These are phyloP conservation scores for Meteorus colon DNA, from an alignment of 2,888 invertebrate species.

Conservation along the genomic window DNA sequence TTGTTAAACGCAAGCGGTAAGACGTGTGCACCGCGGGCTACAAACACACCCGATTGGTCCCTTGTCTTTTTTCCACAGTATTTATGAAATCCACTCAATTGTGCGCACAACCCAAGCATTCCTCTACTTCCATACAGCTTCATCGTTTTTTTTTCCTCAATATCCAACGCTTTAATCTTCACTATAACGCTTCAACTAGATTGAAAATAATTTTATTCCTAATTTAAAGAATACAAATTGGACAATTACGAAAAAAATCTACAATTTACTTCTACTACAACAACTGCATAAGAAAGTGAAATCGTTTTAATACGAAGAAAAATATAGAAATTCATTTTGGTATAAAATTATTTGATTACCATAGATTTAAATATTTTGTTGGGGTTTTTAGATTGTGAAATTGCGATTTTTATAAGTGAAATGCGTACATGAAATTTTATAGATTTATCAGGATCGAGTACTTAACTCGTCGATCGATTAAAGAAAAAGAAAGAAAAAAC, in stretches of 20 bases:
- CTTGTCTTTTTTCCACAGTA: constrained; percentile 55
- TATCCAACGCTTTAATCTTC: constrained; percentile 62
- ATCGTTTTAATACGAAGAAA: background rate
- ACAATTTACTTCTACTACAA: background rate
- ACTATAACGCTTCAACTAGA: constrained; percentile 49
- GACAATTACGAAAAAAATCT: background rate
- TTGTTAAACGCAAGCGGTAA: constrained; percentile 67
- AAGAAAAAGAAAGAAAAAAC: background rate
- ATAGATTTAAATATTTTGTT: constrained; percentile 28
- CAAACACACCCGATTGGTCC: constrained; percentile 56
- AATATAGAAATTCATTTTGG: background rate
- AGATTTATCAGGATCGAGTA: constrained; percentile 42
- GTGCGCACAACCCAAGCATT: constrained; percentile 50
- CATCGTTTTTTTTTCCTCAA: constrained; percentile 37
- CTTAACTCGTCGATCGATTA: constrained; percentile 35
- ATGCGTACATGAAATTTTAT: constrained; percentile 15
- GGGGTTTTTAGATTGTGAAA: constrained; percentile 19
- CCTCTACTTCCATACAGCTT: constrained; percentile 42
- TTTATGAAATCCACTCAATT: constrained; percentile 64
- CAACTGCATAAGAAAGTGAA: background rate
- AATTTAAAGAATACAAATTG: background rate
- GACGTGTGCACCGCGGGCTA: constrained; percentile 65
- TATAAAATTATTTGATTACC: background rate
- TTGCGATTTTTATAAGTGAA: constrained; percentile 11
- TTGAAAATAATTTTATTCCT: background rate